These are phyloP conservation scores for Crocuta crocuta DNA, from an alignment of 2,113 vertebrate species.

Conservation along the genomic window DNA sequence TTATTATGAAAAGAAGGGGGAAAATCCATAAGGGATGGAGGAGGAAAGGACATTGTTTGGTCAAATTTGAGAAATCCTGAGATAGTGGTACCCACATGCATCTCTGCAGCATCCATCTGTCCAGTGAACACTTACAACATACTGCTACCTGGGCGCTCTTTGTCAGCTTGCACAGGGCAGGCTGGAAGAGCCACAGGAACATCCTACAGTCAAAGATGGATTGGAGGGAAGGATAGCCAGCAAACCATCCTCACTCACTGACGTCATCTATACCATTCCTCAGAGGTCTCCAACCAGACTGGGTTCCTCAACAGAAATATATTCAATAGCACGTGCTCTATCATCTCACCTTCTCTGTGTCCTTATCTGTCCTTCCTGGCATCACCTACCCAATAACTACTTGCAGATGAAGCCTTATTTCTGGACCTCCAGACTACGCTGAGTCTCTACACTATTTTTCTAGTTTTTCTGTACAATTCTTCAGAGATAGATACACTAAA, in stretches of 20 bases:
- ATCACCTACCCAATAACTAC: background rate
- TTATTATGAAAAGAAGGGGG: background rate
- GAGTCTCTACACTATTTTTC: background rate
- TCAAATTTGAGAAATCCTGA: background rate
- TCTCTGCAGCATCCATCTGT: too few relatives aligned
- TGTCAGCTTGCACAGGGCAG: background rate
- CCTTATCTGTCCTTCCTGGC: background rate
- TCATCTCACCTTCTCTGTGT: background rate
- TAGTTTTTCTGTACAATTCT: background rate
- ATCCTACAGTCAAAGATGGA: background rate
- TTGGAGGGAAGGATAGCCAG: background rate
- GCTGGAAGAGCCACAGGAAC: background rate
- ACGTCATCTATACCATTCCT: too few relatives aligned
- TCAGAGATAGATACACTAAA: background rate
- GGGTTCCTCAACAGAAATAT: background rate
- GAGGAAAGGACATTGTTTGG: too few relatives aligned
- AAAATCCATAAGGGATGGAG: background rate
- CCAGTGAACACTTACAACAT: background rate
- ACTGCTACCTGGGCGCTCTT: background rate
- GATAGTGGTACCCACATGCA: accelerated
- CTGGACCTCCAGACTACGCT: background rate
- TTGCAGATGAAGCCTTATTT: background rate
- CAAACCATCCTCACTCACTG: background rate
- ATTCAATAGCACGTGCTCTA: background rate
- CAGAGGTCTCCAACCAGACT: background rate